These are phyloP conservation scores for Cyphomyrus discorhynchus DNA, from an alignment of 2,113 vertebrate genomes.

Conservation along the genomic window DNA sequence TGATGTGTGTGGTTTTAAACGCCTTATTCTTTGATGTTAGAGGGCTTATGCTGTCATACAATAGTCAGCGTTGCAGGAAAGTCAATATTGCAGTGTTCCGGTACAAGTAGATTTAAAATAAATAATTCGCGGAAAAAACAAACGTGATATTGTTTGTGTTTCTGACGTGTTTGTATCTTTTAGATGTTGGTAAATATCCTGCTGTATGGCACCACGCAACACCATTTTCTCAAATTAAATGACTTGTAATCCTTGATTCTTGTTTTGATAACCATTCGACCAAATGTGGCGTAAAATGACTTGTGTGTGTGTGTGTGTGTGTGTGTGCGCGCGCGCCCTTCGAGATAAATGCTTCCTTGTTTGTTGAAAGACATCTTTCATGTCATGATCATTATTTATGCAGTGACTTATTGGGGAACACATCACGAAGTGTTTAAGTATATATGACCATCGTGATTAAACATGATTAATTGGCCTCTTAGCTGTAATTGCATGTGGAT, in stretches of 20 bases:
- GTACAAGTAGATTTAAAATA: background rate
- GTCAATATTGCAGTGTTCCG: background rate
- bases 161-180: background rate
- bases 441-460: background rate
- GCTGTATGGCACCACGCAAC: background rate
- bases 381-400: background rate
- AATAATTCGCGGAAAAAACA: background rate
- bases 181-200: background rate
- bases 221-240: background rate
- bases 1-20: background rate
- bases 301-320: background rate
- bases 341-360: conserved; percentile 3
- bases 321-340: background rate
- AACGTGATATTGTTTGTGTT: background rate
- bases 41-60: background rate
- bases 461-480: background rate
- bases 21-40: background rate
- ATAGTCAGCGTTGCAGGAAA: background rate
- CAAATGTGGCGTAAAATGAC: background rate
- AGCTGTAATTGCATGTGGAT: background rate
- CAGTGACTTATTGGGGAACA: background rate
- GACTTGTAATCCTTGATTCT: background rate
- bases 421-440: background rate
- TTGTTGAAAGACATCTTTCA: background rate
- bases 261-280: background rate